These are phyloP conservation scores for Glyphotaelius pellucidus DNA, from an alignment of 2,888 invertebrate species.

Conservation along the genomic window DNA sequence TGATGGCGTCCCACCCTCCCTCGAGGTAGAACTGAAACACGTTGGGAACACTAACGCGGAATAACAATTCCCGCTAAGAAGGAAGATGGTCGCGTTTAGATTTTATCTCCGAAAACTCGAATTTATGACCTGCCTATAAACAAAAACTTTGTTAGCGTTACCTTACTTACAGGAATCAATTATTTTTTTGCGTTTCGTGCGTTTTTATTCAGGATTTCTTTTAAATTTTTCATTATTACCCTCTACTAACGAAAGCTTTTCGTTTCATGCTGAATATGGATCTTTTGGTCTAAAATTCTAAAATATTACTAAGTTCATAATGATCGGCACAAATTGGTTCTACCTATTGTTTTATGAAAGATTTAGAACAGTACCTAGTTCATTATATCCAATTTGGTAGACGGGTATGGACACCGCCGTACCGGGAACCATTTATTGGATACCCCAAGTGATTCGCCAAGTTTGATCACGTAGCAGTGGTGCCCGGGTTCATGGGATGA, in stretches of 20 bases:
- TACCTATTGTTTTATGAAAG: too few relatives aligned
- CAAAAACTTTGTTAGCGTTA: slow-evolving; percentile 11
- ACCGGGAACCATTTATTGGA: too few relatives aligned
- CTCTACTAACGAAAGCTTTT: background rate
- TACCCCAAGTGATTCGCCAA: too few relatives aligned
- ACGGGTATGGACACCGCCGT: too few relatives aligned
- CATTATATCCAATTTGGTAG: too few relatives aligned
- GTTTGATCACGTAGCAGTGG: too few relatives aligned
- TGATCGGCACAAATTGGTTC: too few relatives aligned
- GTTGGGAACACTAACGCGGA: slow-evolving; percentile 23
- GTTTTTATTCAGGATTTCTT: background rate
- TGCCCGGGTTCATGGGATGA: too few relatives aligned
- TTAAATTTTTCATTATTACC: background rate
- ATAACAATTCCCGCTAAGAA: slow-evolving; percentile 25
- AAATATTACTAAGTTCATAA: too few relatives aligned
- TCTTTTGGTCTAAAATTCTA: background rate
- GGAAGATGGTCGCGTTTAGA: slow-evolving; percentile 33
- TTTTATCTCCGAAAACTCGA: slow-evolving; percentile 11
- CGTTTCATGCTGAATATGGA: background rate
- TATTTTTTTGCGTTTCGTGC: background rate
- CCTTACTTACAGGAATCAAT: slow-evolving; percentile 15
- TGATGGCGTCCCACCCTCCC: background rate
- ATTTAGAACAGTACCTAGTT: too few relatives aligned
- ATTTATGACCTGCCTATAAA: slow-evolving; percentile 2
- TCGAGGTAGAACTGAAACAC: background rate